Percentiles rank a stretch among this genome's conserved stretches.
Conservation (phyloP, 2,888 invertebrate species). For the Ctenicera cuprea region DNA sequence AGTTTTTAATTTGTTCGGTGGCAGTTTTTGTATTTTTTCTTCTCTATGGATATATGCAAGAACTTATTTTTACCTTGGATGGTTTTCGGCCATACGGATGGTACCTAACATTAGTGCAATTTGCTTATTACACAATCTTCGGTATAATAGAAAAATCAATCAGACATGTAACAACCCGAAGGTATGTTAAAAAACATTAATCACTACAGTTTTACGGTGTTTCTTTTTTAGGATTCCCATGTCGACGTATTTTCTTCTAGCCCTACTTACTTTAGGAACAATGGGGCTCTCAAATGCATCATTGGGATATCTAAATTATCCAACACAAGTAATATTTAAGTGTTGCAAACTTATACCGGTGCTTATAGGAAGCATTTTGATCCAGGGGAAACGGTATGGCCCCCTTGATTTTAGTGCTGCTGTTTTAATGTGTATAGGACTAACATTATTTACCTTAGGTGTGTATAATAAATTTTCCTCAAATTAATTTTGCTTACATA, state of each 20-base stretch:
- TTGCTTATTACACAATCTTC: conserved; percentile 88
- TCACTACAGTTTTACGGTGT: neutral
- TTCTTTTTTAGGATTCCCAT: conserved; percentile 85
- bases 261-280: conserved; percentile 92
- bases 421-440: conserved; percentile 89
- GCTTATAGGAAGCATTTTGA: conserved; percentile 93
- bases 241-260: conserved; percentile 86
- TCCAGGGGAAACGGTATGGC: conserved; percentile 91
- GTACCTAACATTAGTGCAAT: conserved; percentile 95
- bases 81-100: conserved; percentile 93
- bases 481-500: neutral
- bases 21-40: conserved; percentile 93
- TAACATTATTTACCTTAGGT: conserved; percentile 94
- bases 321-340: conserved; percentile 98
- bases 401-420: conserved; percentile 90
- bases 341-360: conserved; percentile 98
- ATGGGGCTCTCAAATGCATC: conserved; percentile 98
- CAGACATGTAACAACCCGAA: conserved; percentile 63
- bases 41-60: conserved; percentile 94
- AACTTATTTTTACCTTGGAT: conserved; percentile 92
- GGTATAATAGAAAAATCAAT: conserved; percentile 84
- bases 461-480: conserved; percentile 68
- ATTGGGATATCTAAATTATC: conserved; percentile 95
- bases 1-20: conserved; percentile 84
- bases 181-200: conserved; percentile 37